Base-by-base conservation (phyloP, 1,140 invertebrate species). In the Colletes gigas region DNA sequence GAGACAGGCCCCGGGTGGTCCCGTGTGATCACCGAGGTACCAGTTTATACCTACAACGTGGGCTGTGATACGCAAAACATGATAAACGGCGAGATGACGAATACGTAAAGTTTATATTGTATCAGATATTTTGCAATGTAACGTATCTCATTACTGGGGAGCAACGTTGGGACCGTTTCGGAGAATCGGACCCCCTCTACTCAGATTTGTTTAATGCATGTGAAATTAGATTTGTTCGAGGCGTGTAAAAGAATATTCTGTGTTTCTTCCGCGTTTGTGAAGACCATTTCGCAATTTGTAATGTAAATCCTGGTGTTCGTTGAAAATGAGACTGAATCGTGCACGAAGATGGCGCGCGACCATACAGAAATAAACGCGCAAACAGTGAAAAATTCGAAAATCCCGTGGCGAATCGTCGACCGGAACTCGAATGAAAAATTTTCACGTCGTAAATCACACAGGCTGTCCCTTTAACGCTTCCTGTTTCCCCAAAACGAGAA, bases 31-130 rank as follows among this genome's bases (percentile, higher is more conserved):
- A 75, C 72, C 72, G 65, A 68, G 78, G 78, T 80, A 74, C 78
- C 71, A 67, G 71, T 80, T 79, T 79, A 73, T 73, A 79, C 52
- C 78, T 52, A 59, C 71, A 75, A 75, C 72, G 78, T 75, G 55
- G 72, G 78, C n/a, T 54, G 72, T 74, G 78, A 80, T 80, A 80
- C 63, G 78, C 71, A 80, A 75, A 80, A 75, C 72, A 75, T 74
- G 78, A 74, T 80, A 80, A 80, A 80, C 72, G 72, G 71, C 72
- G 17, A 66, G 71, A 74, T 80, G 73, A 80, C 78, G 72, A 80
- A 80, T 80, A 74, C 72, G 72, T 21, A 80, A 80, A 74, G 78
- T 74, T 80, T 80, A 75, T 62, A 74, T 80, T 80, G 78, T 67
- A 80, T 80, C 71, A 80, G 63, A 80, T 74, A 75, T 75, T 80